phyloP scores from a whole-genome alignment of 1,140 invertebrate species.

The Bicyclus anynana region DNA sequence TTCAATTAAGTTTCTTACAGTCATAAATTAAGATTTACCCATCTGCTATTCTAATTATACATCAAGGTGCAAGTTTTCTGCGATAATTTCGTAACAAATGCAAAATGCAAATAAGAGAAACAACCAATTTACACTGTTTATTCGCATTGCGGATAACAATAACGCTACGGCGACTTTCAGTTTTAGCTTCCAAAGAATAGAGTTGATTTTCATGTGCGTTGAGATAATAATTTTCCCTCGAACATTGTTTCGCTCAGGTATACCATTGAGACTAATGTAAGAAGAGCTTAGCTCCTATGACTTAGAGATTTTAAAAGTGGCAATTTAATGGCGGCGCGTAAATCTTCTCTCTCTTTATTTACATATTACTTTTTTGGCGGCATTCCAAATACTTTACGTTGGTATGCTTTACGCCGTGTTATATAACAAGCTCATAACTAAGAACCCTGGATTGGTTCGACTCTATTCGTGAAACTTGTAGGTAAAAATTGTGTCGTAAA shows the following conservation, averaged over 20 bases:
- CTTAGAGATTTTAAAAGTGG: constrained; percentile 17
- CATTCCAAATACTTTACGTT: no score
- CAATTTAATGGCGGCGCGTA: not conserved
- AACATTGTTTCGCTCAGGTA: constrained; percentile 23
- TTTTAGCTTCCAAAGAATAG: not conserved
- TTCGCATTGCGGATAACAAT: not conserved
- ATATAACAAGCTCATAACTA: no score
- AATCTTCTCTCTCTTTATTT: not conserved
- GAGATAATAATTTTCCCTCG: not conserved
- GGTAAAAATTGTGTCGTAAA: no score
- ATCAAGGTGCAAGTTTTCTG: constrained; percentile 1
- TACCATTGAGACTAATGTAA: constrained; percentile 21
- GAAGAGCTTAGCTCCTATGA: constrained; percentile 23
- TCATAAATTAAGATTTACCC: not conserved
- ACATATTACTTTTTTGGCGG: no score
- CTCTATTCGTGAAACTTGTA: no score
- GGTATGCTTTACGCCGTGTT: no score
- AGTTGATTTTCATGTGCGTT: not conserved
- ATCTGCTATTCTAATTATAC: constrained; percentile 3
- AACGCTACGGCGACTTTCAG: not conserved
- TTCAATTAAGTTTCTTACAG: not conserved
- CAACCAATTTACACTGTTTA: constrained; percentile 8
- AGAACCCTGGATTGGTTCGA: no score
- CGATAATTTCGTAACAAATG: constrained; percentile 4
- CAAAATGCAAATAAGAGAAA: constrained; percentile 8